Conservation (phyloP, 2,113 vertebrate species). For the Lepus timidus region DNA sequence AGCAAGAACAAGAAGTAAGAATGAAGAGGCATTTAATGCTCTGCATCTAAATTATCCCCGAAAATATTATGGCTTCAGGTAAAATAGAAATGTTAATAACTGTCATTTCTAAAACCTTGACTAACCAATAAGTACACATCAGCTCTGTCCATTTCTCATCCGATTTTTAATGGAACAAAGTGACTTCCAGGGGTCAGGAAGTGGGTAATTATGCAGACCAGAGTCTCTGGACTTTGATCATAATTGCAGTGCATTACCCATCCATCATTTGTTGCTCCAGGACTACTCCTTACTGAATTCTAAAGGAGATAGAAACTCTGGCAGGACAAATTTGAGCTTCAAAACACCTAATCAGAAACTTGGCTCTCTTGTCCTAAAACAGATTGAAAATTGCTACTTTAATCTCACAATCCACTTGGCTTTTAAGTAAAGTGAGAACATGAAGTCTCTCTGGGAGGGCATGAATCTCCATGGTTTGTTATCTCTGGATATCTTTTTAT, state of each 20-base stretch:
- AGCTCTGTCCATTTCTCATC: conserved; percentile 72
- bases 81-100: conserved; percentile 77
- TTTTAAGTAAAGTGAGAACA: conserved; percentile 67
- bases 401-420: conserved; percentile 70
- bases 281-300: conserved; percentile 63
- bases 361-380: conserved; percentile 72
- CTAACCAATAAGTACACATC: conserved; percentile 77
- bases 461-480: not conserved
- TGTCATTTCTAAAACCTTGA: conserved; percentile 79
- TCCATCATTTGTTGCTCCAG: conserved; percentile 82
- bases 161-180: conserved; percentile 80
- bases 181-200: conserved; percentile 77
- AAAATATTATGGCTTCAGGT: conserved; percentile 73
- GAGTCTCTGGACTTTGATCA: conserved; percentile 79
- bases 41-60: conserved; percentile 51
- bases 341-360: conserved; percentile 76
- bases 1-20: conserved; percentile 42
- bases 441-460: conserved; percentile 38
- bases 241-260: conserved; percentile 81
- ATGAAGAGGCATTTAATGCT: conserved; percentile 59
- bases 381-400: conserved; percentile 78
- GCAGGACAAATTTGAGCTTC: conserved; percentile 79
- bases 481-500: not conserved
- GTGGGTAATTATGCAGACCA: conserved; percentile 76
- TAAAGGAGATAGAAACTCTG: conserved; percentile 75